Base-by-base conservation (phyloP, 2,888 invertebrate species). In the Lagria hirta region DNA sequence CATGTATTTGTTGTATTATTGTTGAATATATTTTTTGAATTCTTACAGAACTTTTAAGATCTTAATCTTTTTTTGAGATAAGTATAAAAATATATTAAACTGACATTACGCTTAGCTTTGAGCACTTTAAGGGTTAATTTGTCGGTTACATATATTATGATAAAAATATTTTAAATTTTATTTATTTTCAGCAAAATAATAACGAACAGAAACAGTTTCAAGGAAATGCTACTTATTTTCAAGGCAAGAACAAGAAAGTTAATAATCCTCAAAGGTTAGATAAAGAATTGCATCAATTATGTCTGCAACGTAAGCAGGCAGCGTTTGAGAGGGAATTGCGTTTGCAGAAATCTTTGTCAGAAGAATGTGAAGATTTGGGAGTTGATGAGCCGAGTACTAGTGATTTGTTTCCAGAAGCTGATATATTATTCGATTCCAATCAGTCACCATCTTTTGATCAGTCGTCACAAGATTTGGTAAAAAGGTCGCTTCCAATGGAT, bases 331-430 rank as follows among this genome's bases (percentile, higher is more conserved):
- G 77, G 24, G 79, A 80, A 52, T 56, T 80, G 22, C 71, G 74
- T 33, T 68, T 79, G 3, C 80, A 86, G 73, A 86, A 86, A 66
- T 85, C 85, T 6, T 68, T 87, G 7, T 84, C 86, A 0, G 86
- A 87, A 63, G 87, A 87, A 66, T 86, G 86, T 65, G 86, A 86
- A 59, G 86, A 87, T 62, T 72, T 86, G 6, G 86, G 87, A 3
- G 86, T 87, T 32, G 87, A 86, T 57, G 86, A 86, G 26, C 86
- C 86, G 0, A 85, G 85, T n/a, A 84, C 86, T 0, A 84, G 85
- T 47, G 87, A 87, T 60, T 70, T 87, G 49, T 87, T 87, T 63
- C 86, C 87, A 0, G 87, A 87, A 60, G 86, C 86, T 0, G 86
- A 86, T 62, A 69, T 86, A 32, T 67, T 86, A 30, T 84, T 86